Percentiles rank a stretch among this genome's conserved stretches.
phyloP scores from a whole-genome alignment of 2,888 invertebrate species.

The Norana najaformis region DNA sequence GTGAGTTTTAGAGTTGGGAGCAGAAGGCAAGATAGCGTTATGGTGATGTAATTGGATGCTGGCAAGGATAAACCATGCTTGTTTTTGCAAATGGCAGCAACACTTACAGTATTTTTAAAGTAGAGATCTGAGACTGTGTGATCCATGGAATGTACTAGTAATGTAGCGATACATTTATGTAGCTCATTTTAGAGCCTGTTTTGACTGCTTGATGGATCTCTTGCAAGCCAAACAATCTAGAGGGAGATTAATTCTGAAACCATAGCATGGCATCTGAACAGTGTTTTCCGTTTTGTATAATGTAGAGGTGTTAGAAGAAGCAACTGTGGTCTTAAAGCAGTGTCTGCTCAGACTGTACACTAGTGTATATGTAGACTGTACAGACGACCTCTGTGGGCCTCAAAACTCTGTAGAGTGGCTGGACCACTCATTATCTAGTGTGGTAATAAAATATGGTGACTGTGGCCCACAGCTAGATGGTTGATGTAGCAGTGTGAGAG shows the following conservation, averaged over 20 bases:
- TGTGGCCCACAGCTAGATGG: neutral
- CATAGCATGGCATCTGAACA: neutral
- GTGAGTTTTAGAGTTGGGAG: neutral
- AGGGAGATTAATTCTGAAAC: neutral
- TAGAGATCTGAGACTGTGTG: neutral
- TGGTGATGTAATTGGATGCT: no score
- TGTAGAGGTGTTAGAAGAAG: neutral
- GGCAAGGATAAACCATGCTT: neutral
- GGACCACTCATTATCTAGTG: neutral
- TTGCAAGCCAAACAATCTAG: neutral
- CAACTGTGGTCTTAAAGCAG: neutral
- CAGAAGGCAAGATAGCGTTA: no score
- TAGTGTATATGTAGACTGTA: neutral
- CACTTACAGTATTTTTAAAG: no score
- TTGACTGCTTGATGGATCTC: neutral
- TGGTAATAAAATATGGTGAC: neutral
- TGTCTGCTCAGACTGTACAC: neutral
- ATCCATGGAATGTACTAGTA: neutral
- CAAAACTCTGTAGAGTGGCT: neutral
- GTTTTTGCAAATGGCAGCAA: neutral
- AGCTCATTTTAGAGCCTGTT: neutral
- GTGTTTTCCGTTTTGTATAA: neutral
- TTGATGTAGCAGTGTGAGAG: neutral
- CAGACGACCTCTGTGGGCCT: neutral
- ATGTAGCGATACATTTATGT: neutral